Percentiles rank a stretch among this genome's conserved stretches.
These are phyloP conservation scores for Nothobranchius kuhntae DNA, from an alignment of 2,113 vertebrate species.

Conservation along the genomic window DNA sequence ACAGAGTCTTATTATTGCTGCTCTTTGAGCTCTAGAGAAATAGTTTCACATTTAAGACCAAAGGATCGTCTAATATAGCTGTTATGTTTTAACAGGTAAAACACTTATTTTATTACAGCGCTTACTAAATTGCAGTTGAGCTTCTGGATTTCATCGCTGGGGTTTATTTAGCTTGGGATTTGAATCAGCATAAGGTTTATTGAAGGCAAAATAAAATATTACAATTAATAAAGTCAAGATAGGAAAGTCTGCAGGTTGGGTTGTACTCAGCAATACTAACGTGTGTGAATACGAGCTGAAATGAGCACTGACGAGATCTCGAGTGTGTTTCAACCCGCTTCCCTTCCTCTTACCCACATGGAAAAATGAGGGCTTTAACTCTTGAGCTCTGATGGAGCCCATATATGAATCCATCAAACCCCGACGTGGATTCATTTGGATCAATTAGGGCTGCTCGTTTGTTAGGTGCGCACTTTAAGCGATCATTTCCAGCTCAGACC, in stretches of 20 bases:
- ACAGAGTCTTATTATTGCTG: conserved; percentile 32
- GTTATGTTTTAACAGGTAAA: conserved; percentile 35
- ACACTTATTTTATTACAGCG: conserved; percentile 44
- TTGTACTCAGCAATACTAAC: conserved; percentile 39
- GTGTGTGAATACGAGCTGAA: conserved; percentile 26
- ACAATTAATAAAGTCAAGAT: conserved; percentile 30
- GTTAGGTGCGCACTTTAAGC: conserved; percentile 67
- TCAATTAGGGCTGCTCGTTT: conserved; percentile 74
- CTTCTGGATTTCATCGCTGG: conserved; percentile 9
- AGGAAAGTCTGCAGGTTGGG: conserved; percentile 32
- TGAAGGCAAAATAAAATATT: conserved; percentile 31
- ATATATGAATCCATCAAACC: conserved; percentile 68
- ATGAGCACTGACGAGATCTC: conserved; percentile 31
- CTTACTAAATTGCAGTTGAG: conserved; percentile 7
- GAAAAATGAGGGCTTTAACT: conserved; percentile 60
- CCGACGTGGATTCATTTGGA: conserved; percentile 73
- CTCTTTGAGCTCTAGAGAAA: conserved; percentile 23
- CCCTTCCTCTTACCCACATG: conserved; percentile 35
- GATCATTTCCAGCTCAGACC: conserved; percentile 63
- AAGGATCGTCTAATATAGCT: conserved; percentile 30
- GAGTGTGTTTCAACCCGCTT: conserved; percentile 56
- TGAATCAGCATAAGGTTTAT: conserved; percentile 43
- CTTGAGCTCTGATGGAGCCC: conserved; percentile 51
- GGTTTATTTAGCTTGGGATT: conserved; percentile 20
- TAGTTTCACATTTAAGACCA: conserved; percentile 23